A percentile compares a stretch with the other conserved stretches of the same genome.
Conservation (phyloP, 2,113 vertebrate species). For the Micronycteris hirsuta region DNA sequence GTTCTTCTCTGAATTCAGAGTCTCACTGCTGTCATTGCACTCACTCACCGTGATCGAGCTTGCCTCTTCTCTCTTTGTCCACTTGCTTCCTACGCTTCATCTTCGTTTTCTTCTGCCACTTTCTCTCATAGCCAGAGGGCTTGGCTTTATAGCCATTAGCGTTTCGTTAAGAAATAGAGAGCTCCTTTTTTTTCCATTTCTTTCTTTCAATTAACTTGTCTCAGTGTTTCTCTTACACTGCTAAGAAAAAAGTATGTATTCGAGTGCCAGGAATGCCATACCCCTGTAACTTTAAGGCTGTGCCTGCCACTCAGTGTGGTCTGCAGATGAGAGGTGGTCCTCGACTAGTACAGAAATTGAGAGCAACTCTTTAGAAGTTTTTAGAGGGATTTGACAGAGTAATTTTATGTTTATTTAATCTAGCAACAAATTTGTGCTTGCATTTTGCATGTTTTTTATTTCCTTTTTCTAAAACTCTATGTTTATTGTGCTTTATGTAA, state of each 20-base stretch:
- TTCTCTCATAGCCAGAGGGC: neutral
- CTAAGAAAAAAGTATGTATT: neutral
- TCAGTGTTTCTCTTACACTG: neutral
- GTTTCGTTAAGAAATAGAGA: neutral
- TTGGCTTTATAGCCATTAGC: neutral
- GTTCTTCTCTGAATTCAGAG: neutral
- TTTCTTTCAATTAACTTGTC: neutral
- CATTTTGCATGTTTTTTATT: neutral
- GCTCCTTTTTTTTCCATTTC: neutral
- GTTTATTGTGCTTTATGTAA: neutral
- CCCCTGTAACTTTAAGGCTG: accelerated
- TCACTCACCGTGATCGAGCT: neutral
- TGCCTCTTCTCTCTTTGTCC: neutral
- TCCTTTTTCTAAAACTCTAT: neutral
- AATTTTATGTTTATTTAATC: neutral
- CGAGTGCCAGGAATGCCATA: too few relatives aligned
- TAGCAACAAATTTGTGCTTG: neutral
- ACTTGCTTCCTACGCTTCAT: neutral
- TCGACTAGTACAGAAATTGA: neutral
- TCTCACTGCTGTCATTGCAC: accelerated
- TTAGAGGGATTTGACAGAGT: neutral
- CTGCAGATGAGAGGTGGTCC: neutral
- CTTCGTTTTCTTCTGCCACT: neutral
- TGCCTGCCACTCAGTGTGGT: neutral
- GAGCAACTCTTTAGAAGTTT: neutral